Evolutionary conservation across 2,797 vertebrate genomes (phyloP).

Genomic region (Dendrocincla tyrannina): DNA sequence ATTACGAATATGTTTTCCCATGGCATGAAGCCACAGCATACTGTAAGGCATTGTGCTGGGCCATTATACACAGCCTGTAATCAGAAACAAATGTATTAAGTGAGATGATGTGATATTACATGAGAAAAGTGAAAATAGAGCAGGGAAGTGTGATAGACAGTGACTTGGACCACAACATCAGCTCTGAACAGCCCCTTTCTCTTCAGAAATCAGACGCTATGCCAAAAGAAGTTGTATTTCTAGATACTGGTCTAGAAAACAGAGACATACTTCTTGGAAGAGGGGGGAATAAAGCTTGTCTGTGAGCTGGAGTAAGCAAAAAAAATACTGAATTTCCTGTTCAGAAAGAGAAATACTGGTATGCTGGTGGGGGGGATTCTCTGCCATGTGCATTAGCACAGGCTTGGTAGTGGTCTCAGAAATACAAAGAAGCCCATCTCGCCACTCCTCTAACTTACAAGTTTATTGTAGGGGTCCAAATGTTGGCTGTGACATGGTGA

Average conservation of each 20-base stretch:
- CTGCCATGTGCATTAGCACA: neutral
- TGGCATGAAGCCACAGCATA: constrained; percentile 72
- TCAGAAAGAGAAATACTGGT: neutral
- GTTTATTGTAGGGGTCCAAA: neutral
- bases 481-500: neutral
- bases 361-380: neutral
- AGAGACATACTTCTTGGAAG: constrained; percentile 22
- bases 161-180: constrained; percentile 51
- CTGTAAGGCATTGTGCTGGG: constrained; percentile 62
- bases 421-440: neutral
- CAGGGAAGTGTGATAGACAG: constrained; percentile 64
- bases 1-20: constrained; percentile 79
- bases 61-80: constrained; percentile 71
- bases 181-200: constrained; percentile 49
- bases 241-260: constrained; percentile 41
- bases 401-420: neutral
- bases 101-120: constrained; percentile 75
- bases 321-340: neutral
- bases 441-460: neutral
- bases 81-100: constrained; percentile 80
- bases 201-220: constrained; percentile 38
- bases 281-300: neutral
- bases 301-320: neutral
- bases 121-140: constrained; percentile 73
- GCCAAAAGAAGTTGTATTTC: constrained; percentile 53